Evolutionary conservation across 2,113 vertebrate genomes (phyloP).

Genomic region (Pelmatolapia mariae): DNA sequence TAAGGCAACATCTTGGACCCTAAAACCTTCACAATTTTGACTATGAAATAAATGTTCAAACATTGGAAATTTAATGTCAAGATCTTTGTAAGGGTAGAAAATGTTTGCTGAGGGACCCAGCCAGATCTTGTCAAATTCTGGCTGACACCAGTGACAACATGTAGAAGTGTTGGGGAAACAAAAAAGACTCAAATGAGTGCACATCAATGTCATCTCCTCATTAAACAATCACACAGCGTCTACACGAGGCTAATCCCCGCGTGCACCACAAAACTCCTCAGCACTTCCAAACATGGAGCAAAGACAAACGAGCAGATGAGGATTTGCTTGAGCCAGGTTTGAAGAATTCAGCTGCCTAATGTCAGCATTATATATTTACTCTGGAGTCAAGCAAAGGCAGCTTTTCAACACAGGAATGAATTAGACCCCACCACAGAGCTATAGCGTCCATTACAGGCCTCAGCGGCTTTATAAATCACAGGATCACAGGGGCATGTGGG

Average conservation of each 20-base stretch:
- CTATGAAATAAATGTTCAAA: background rate
- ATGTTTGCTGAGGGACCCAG: background rate
- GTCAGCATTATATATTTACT: slow-evolving; percentile 57
- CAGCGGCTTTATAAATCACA: slow-evolving; percentile 62
- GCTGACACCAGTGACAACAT: slow-evolving; percentile 40
- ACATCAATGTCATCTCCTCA: slow-evolving; percentile 54
- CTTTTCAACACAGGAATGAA: slow-evolving; percentile 62
- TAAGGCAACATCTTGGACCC: background rate
- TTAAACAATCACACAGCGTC: slow-evolving; percentile 55
- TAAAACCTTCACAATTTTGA: background rate
- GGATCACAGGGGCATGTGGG: slow-evolving; percentile 49
- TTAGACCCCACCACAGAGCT: slow-evolving; percentile 45
- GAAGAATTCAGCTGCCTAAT: slow-evolving; percentile 48
- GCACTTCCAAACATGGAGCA: slow-evolving; percentile 36
- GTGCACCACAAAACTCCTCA: slow-evolving; percentile 25
- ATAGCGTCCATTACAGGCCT: slow-evolving; percentile 57
- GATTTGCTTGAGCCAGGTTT: slow-evolving; percentile 41
- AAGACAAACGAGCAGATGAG: slow-evolving; percentile 51
- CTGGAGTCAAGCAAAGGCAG: slow-evolving; percentile 52
- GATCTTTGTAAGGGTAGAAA: background rate
- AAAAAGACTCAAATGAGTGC: slow-evolving; percentile 42
- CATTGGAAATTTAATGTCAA: background rate
- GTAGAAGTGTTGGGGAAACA: slow-evolving; percentile 2
- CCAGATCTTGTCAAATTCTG: slow-evolving; percentile 53
- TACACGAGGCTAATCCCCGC: slow-evolving; percentile 30